Conservation (phyloP, 2,113 vertebrate species). For the Malurus elegans region DNA sequence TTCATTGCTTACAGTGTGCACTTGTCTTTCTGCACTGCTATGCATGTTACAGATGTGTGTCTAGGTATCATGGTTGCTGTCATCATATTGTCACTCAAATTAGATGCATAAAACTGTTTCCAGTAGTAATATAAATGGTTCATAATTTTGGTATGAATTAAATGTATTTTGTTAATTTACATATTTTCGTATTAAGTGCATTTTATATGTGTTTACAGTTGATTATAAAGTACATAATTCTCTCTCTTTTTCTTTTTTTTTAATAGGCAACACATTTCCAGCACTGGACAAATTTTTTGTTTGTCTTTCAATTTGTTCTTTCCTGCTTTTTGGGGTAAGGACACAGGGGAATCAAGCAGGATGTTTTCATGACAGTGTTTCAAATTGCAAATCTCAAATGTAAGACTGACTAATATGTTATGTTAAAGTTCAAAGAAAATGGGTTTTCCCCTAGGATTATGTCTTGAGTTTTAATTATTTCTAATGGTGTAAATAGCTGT, state of each 20-base stretch:
- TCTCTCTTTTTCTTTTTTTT: background rate
- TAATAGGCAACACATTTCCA: slow-evolving; percentile 82
- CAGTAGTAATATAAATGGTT: background rate
- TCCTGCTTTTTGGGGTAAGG: slow-evolving; percentile 93
- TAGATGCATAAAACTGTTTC: background rate
- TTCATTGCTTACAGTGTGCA: background rate
- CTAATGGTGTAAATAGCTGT: background rate
- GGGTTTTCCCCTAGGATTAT: background rate
- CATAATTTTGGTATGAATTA: background rate
- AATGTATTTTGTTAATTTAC: background rate
- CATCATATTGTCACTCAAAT: background rate
- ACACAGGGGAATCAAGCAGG: background rate
- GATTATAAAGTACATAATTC: background rate
- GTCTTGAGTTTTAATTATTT: background rate
- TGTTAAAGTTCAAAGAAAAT: background rate
- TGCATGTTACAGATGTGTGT: background rate
- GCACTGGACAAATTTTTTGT: slow-evolving; percentile 80
- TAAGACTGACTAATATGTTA: background rate
- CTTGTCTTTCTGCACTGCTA: background rate
- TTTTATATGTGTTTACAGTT: background rate
- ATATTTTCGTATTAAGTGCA: background rate
- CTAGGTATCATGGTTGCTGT: background rate
- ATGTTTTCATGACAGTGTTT: background rate
- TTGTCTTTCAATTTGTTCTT: slow-evolving; percentile 84
- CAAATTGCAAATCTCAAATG: background rate